Conservation (phyloP, 2,888 invertebrate genomes). For the Prosopocoilus inquinatus region DNA sequence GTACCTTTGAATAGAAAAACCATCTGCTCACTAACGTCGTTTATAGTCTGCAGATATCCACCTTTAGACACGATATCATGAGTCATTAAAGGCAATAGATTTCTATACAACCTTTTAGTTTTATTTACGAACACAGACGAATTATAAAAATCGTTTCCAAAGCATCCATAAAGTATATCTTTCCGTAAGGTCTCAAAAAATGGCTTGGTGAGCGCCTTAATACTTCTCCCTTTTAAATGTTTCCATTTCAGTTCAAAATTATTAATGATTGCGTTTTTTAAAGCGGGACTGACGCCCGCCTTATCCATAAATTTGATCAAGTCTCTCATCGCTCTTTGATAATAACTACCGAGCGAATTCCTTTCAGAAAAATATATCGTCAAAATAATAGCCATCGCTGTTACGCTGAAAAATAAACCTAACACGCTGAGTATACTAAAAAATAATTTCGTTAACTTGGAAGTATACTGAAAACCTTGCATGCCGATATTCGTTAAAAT, state of each 20-base stretch:
- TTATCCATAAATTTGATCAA: conserved; percentile 7
- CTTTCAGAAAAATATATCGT: background rate
- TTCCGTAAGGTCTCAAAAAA: conserved; percentile 16
- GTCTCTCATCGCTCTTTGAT: conserved; percentile 13
- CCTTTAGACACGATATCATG: conserved; percentile 21
- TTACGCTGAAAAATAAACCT: background rate
- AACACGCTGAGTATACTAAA: background rate
- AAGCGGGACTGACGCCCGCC: conserved; percentile 9
- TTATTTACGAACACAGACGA: conserved; percentile 12
- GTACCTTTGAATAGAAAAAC: conserved; percentile 25
- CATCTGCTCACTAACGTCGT: conserved; percentile 24
- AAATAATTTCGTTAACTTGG: background rate
- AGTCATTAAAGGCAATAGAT: conserved; percentile 16
- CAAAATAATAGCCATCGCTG: background rate
- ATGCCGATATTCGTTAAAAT: conserved; percentile 15
- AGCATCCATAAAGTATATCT: conserved; percentile 20
- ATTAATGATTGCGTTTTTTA: conserved; percentile 14
- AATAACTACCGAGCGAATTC: background rate
- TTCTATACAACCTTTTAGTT: conserved; percentile 16
- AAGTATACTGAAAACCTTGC: conserved; percentile 14
- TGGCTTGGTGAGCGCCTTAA: conserved; percentile 6
- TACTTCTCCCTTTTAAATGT: conserved; percentile 7
- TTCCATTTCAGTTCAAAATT: conserved; percentile 19
- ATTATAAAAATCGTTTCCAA: conserved; percentile 13
- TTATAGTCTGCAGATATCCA: conserved; percentile 23